Percentiles rank a stretch among this genome's conserved stretches.
These are phyloP conservation scores for Eptesicus fuscus DNA, from an alignment of 2,113 vertebrate species.

Conservation along the genomic window DNA sequence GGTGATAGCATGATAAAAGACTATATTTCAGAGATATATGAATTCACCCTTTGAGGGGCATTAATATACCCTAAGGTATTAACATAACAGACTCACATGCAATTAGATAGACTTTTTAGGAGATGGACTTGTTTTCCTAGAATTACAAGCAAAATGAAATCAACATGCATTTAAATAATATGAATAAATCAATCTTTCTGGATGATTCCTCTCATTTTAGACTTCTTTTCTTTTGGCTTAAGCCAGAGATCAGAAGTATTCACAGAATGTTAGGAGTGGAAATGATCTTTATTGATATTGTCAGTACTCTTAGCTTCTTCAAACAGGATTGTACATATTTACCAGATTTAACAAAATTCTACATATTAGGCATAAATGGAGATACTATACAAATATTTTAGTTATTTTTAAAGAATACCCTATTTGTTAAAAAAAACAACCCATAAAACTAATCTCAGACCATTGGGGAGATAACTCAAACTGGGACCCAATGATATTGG, in stretches of 20 bases:
- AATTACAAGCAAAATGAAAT: slow-evolving; percentile 4
- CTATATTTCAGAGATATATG: not conserved
- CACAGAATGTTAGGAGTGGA: not conserved
- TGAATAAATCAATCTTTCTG: not conserved
- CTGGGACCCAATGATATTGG: not conserved
- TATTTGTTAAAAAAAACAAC: not conserved
- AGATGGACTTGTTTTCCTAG: slow-evolving; percentile 22
- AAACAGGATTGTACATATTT: not conserved
- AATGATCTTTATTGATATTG: not conserved
- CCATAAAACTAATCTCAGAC: not conserved
- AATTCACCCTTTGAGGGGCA: not conserved
- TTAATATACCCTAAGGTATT: not conserved
- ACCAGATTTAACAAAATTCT: not conserved
- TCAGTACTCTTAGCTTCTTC: not conserved
- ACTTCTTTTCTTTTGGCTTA: not conserved
- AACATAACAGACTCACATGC: not conserved
- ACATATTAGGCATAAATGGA: not conserved
- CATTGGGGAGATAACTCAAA: not conserved
- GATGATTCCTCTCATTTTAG: not conserved
- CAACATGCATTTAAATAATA: not conserved
- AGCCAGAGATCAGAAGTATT: not conserved
- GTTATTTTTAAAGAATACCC: not conserved
- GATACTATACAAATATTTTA: not conserved
- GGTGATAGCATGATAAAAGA: not conserved
- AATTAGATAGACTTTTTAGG: slow-evolving; percentile 1